Base-by-base conservation (phyloP, 2,797 vertebrate genomes). In the Labeo calbasu region DNA sequence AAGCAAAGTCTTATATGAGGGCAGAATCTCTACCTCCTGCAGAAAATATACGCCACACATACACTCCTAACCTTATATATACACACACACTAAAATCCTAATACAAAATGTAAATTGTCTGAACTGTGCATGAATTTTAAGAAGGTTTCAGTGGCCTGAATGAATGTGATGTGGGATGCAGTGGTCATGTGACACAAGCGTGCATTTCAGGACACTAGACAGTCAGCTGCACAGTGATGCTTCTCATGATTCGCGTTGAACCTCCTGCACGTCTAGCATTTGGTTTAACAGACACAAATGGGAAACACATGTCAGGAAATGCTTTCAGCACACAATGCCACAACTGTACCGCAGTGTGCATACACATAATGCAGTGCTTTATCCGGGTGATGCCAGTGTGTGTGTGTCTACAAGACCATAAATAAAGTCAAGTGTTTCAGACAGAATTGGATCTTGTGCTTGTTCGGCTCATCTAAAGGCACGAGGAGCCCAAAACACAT, bases 211-310 rank as follows among this genome's bases (percentile, higher is more conserved):
- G 73, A 72, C 73, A 72, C 40, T 70, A 46, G 81, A 73, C 59
- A 23, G 40, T 86, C 77, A 46, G 71, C 51, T 82, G 70, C 51
- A 48, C 2, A 19, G 57, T 55, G 40, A 43, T 8, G 70, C 68
- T 61, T 53, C 83, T 76, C 53, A 87, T 83, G 61, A 86, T 25
- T 25, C 19, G 21, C 81, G 84, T 77, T 72, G 86, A 84, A 83
- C 50, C 75, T 81, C 2, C 79, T 48, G 69, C 48, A 68, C 4
- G 70, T 82, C 51, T 79, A 46, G 4, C 46, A 73, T 83, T 69
- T 55, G 79, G 71, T 79, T 77, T 85, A 87, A 85, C 83, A 83
- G 48, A 69, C 19, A 66, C 79, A 85, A 89, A 89, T 86, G 66
- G 55, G 75, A 86, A 85, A 80, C 89, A 84, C 86, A 88, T 85